phyloP scores from a whole-genome alignment of 2,113 vertebrate genomes.

The Nesoenas mayeri region DNA sequence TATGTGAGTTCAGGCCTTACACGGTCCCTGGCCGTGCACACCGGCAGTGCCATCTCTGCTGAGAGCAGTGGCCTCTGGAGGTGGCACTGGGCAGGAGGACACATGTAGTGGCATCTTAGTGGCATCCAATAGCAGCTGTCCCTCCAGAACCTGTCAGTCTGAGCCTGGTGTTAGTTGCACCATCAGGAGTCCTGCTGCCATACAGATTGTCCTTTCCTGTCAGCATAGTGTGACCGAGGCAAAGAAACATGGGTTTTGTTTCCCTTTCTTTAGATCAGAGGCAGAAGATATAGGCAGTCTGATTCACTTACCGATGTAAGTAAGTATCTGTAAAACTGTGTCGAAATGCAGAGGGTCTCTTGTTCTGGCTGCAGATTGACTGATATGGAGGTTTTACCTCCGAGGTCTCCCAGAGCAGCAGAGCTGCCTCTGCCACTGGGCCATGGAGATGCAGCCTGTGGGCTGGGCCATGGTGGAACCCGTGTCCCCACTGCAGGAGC shows the following conservation, averaged over 20 bases:
- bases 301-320: background rate
- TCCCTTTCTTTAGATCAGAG: background rate
- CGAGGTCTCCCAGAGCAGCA: background rate
- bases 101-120: background rate
- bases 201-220: background rate
- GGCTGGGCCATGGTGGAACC: rapidly evolving
- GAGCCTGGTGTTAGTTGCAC: background rate
- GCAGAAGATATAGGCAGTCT: background rate
- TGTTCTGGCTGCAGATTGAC: background rate
- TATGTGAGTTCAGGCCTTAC: background rate
- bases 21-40: background rate
- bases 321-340: background rate
- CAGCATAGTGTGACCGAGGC: background rate
- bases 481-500: rapidly evolving
- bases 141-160: background rate
- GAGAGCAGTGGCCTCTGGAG: background rate
- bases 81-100: background rate
- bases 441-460: rapidly evolving
- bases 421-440: background rate
- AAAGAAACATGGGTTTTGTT: background rate
- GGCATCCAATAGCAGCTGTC: background rate
- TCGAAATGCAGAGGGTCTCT: background rate
- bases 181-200: background rate
- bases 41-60: background rate
- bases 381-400: background rate